phyloP scores from a whole-genome alignment of 2,113 vertebrate species.

The Rallus limicola region DNA sequence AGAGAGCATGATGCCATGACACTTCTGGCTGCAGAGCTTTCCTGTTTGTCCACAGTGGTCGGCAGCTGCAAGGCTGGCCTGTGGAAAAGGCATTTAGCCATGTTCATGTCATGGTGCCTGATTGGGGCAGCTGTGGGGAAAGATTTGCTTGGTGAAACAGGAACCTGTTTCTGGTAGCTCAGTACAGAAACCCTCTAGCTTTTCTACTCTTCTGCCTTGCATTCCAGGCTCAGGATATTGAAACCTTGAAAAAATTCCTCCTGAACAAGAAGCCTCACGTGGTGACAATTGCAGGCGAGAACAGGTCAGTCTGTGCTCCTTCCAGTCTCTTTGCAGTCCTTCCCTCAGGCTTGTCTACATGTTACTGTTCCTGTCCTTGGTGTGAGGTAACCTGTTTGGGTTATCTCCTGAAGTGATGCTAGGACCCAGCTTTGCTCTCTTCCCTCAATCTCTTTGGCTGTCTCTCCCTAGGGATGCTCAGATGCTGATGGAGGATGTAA shows the following conservation, averaged over 20 bases:
- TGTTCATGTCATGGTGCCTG: background rate
- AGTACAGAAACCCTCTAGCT: background rate
- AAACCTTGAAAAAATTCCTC: slow-evolving; percentile 94
- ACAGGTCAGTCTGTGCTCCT: slow-evolving; percentile 78
- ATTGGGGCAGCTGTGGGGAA: background rate
- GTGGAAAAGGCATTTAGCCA: background rate
- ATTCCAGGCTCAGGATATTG: slow-evolving; percentile 89
- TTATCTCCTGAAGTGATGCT: background rate
- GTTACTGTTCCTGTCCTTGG: background rate
- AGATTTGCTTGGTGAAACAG: background rate
- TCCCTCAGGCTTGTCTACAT: background rate
- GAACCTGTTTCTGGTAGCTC: background rate
- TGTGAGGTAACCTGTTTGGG: background rate
- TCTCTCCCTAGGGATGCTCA: slow-evolving; percentile 87
- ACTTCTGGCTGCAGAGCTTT: background rate
- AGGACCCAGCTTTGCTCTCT: background rate
- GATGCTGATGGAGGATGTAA: slow-evolving; percentile 98
- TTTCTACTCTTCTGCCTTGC: background rate
- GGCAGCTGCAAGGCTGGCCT: background rate
- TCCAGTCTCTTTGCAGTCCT: background rate
- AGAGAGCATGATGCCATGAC: background rate
- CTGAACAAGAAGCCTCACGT: slow-evolving; percentile 95
- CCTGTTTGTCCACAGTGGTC: background rate
- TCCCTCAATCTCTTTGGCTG: background rate
- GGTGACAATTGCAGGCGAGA: slow-evolving; percentile 92